These are phyloP conservation scores for Pelobates fuscus DNA, from an alignment of 2,113 vertebrate genomes.

Conservation along the genomic window DNA sequence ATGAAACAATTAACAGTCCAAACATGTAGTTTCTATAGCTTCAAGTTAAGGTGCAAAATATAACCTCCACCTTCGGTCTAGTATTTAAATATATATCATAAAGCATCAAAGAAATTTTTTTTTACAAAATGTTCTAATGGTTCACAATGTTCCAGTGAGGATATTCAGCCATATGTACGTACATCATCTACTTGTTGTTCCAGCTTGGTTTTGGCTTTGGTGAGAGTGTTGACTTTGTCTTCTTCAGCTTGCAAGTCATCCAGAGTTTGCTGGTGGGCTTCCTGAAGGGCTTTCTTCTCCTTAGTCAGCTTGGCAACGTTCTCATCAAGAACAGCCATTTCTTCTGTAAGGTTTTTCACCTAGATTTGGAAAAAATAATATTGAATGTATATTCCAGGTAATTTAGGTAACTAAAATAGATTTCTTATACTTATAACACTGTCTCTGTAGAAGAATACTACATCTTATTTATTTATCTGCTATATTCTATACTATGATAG, in stretches of 20 bases:
- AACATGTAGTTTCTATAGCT: slow-evolving; percentile 12
- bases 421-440: too few relatives aligned
- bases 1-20: slow-evolving; percentile 19
- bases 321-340: slow-evolving; percentile 3
- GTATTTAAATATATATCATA: background rate
- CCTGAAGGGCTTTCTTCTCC: background rate
- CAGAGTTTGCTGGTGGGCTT: background rate
- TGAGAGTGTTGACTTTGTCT: slow-evolving; percentile 4
- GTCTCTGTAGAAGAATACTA: too few relatives aligned
- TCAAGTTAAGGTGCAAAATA: slow-evolving; percentile 60
- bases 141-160: background rate
- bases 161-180: background rate
- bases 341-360: slow-evolving; percentile 5
- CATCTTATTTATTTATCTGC: too few relatives aligned
- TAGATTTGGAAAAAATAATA: background rate
- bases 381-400: too few relatives aligned
- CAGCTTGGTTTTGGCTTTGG: background rate
- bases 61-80: background rate
- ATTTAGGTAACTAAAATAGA: too few relatives aligned
- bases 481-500: too few relatives aligned
- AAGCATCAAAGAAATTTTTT: background rate
- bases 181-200: slow-evolving; percentile 10
- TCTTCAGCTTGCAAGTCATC: background rate
- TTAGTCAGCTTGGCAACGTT: background rate
- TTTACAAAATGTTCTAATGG: background rate